A percentile compares a stretch with the other conserved stretches of the same genome.
Evolutionary conservation across 2,797 vertebrate genomes (phyloP).

Genomic region (Vultur gryphus): DNA sequence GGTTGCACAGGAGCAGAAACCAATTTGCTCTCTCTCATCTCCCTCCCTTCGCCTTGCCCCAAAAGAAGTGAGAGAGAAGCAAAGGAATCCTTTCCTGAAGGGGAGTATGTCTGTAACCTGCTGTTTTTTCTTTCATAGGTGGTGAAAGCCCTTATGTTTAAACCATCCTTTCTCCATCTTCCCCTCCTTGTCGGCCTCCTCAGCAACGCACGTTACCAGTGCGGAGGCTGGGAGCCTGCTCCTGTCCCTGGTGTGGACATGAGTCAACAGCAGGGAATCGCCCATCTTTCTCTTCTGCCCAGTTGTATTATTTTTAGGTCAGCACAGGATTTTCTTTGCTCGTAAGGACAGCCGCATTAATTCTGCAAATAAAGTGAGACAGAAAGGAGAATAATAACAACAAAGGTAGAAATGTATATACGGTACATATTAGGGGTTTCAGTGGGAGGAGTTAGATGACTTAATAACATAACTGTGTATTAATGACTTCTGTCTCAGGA

Average conservation of each 20-base stretch:
- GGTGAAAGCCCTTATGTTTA: not conserved
- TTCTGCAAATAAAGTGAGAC: not conserved
- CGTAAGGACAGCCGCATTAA: not conserved
- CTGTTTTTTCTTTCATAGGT: not conserved
- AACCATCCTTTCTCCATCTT: not conserved
- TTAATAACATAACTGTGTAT: not conserved
- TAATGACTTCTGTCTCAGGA: not conserved
- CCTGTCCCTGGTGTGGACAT: not conserved
- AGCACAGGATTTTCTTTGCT: not conserved
- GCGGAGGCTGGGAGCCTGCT: not conserved
- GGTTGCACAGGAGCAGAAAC: slow-evolving; percentile 42
- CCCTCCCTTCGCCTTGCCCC: not conserved
- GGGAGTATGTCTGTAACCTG: not conserved
- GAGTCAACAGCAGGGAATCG: not conserved
- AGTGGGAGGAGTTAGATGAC: not conserved
- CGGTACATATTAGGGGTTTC: fast-evolving
- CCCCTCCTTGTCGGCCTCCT: not conserved
- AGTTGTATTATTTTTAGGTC: not conserved
- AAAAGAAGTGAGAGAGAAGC: not conserved
- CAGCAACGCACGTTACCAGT: not conserved
- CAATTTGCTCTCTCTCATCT: not conserved
- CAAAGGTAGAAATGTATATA: not conserved
- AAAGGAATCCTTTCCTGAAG: slow-evolving; percentile 42
- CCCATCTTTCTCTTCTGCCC: not conserved
- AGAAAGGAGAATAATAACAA: not conserved